Conservation (phyloP, 2,113 vertebrate species). For the Vulpes ferrilata region DNA sequence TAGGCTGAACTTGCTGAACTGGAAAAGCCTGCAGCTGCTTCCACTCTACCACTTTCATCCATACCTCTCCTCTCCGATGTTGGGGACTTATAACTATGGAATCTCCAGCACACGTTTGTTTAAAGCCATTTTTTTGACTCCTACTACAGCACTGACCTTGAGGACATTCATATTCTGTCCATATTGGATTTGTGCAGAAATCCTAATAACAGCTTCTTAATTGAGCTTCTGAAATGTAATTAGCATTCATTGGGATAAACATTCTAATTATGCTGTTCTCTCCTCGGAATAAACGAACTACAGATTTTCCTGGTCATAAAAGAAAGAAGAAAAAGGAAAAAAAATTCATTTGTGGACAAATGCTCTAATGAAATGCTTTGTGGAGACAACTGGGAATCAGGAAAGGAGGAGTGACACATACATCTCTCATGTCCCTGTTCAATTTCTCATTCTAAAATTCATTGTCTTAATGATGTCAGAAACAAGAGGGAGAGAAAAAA, state of each 20-base stretch:
- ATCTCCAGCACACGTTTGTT: background rate
- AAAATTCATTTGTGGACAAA: constrained; percentile 41
- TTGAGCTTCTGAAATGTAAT: constrained; percentile 62
- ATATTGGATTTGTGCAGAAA: constrained; percentile 26
- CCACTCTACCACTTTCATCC: background rate
- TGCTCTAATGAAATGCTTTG: constrained; percentile 45
- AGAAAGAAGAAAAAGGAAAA: constrained; percentile 13
- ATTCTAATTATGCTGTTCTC: constrained; percentile 54
- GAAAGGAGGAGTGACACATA: background rate
- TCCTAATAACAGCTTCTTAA: constrained; percentile 60
- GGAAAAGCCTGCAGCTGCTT: background rate
- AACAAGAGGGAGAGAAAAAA: background rate
- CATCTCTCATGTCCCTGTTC: background rate
- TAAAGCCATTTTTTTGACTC: background rate
- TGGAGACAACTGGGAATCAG: background rate
- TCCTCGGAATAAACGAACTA: constrained; percentile 14
- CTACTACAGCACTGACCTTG: constrained; percentile 16
- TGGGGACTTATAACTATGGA: background rate
- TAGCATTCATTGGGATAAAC: constrained; percentile 51
- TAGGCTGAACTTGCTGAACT: background rate
- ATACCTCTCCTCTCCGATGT: background rate
- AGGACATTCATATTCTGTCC: constrained; percentile 24
- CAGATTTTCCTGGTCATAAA: constrained; percentile 70
- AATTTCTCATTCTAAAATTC: constrained; percentile 17
- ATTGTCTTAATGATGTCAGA: background rate